Conservation (phyloP, 1,140 invertebrate genomes). For the Brachionus manjavacas region DNA sequence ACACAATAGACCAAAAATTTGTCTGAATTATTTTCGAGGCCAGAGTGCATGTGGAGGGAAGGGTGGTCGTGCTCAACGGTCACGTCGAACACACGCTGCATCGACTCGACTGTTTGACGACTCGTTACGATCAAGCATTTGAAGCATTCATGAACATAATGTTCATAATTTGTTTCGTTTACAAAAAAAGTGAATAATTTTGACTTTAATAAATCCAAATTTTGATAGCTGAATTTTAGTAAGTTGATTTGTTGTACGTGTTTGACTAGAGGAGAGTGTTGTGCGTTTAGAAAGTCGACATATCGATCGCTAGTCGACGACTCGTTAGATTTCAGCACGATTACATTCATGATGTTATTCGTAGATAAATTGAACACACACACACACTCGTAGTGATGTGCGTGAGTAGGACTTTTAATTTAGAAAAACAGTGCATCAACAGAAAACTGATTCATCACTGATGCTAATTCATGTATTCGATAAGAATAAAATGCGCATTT, state of each 20-base stretch:
- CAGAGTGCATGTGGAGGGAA: background rate
- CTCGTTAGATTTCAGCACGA: background rate
- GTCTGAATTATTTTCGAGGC: background rate
- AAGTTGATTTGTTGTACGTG: constrained; percentile 10
- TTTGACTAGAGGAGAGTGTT: background rate
- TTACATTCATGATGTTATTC: background rate
- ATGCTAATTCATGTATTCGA: background rate
- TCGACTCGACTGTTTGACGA: constrained; percentile 12
- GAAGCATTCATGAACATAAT: background rate
- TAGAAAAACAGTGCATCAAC: background rate
- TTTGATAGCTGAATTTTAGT: constrained; percentile 9
- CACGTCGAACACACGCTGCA: background rate
- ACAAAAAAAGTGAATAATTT: constrained; percentile 19
- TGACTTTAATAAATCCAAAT: constrained; percentile 31
- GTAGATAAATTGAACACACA: background rate
- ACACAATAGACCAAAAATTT: constrained; percentile 30
- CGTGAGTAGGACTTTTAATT: background rate
- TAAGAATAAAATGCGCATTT: background rate
- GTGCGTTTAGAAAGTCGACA: background rate
- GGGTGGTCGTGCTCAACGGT: background rate
- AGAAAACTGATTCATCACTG: background rate
- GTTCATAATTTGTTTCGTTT: constrained; percentile 11
- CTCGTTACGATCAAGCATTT: constrained; percentile 2
- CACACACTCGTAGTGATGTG: background rate
- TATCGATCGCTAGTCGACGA: background rate